A percentile compares a stretch with the other conserved stretches of the same genome.
These are phyloP conservation scores for Calcarius lapponicus DNA, from an alignment of 2,797 vertebrate species.

Conservation along the genomic window DNA sequence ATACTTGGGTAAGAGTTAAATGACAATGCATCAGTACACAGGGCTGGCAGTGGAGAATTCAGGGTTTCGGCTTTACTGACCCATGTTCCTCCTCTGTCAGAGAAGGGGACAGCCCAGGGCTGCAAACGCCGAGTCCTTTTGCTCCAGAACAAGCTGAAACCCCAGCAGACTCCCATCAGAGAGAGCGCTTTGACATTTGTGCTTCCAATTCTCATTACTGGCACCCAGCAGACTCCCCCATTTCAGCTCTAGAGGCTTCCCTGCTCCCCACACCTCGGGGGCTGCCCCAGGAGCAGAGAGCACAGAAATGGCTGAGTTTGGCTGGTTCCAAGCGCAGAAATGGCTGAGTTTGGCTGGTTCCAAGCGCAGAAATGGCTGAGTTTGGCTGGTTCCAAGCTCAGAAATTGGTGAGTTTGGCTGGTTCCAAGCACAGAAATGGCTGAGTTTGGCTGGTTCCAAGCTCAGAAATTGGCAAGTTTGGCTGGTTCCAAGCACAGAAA, in stretches of 20 bases:
- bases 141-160: not conserved
- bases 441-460: too few relatives aligned
- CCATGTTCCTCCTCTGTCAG: not conserved
- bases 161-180: not conserved
- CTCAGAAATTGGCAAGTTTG: too few relatives aligned
- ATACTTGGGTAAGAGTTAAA: not conserved
- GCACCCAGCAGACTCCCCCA: not conserved
- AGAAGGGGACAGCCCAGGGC: not conserved
- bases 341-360: too few relatives aligned
- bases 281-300: too few relatives aligned
- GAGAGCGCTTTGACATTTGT: not conserved
- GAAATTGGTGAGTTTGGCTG: too few relatives aligned
- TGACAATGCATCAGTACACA: not conserved
- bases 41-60: not conserved
- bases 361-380: too few relatives aligned
- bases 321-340: too few relatives aligned
- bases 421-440: too few relatives aligned
- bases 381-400: too few relatives aligned
- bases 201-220: not conserved
- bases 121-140: not conserved
- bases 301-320: too few relatives aligned
- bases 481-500: too few relatives aligned
- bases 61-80: fast-evolving
- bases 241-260: not conserved
- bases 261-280: not conserved